Percentiles rank a stretch among this genome's conserved stretches.
phyloP scores from a whole-genome alignment of 2,888 invertebrate species.

The Drosophila bunnanda region DNA sequence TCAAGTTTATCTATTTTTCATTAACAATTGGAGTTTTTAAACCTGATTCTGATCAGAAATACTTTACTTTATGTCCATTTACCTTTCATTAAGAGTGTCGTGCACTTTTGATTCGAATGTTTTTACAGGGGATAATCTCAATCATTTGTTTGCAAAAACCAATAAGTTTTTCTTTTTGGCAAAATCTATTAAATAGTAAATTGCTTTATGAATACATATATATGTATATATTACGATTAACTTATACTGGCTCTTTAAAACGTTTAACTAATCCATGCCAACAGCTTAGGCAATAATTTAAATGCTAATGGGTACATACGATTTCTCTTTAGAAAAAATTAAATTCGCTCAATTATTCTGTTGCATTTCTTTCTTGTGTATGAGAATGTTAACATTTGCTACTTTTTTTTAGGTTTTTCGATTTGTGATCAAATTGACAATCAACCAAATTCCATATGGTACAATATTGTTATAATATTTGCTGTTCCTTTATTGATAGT shows the following conservation, averaged over 20 bases:
- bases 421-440: slow-evolving; percentile 49
- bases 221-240: slow-evolving; percentile 38
- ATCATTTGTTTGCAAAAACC: slow-evolving; percentile 54
- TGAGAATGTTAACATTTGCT: slow-evolving; percentile 39
- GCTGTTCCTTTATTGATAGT: slow-evolving; percentile 21
- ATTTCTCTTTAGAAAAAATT: slow-evolving; percentile 62
- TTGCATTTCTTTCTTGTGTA: slow-evolving; percentile 23
- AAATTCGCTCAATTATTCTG: slow-evolving; percentile 71
- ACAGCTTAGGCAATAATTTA: slow-evolving; percentile 30
- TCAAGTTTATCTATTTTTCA: background rate
- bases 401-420: slow-evolving; percentile 19
- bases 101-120: background rate
- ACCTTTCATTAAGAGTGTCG: slow-evolving; percentile 6
- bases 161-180: slow-evolving; percentile 46
- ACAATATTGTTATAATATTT: slow-evolving; percentile 24
- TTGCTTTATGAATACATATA: slow-evolving; percentile 66
- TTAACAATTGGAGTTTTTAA: background rate
- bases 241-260: slow-evolving; percentile 47
- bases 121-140: slow-evolving; percentile 21
- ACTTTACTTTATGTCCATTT: background rate
- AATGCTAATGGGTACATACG: slow-evolving; percentile 35
- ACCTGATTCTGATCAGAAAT: background rate
- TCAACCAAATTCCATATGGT: slow-evolving; percentile 38
- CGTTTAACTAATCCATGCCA: slow-evolving; percentile 55
- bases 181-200: slow-evolving; percentile 75